These are phyloP conservation scores for Trematomus bernacchii DNA, from an alignment of 2,797 vertebrate genomes.

Conservation along the genomic window DNA sequence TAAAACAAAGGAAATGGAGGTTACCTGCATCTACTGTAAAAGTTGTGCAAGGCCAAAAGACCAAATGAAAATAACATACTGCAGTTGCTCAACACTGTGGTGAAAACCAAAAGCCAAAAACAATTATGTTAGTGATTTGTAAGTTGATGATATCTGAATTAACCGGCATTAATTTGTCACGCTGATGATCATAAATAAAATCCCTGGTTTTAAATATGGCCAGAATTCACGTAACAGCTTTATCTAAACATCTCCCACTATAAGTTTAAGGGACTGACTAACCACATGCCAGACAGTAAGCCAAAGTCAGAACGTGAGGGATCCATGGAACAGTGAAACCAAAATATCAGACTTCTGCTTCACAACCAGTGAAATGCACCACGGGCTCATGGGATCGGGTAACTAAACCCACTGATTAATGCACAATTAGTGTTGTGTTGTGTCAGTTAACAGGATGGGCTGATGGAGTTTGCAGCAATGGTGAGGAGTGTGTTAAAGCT, in stretches of 20 bases:
- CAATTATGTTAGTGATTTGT: neutral
- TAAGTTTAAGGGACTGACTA: constrained; percentile 29
- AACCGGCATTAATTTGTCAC: constrained; percentile 13
- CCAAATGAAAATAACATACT: neutral
- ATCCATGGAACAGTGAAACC: constrained; percentile 33
- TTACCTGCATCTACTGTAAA: neutral
- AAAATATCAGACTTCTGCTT: constrained; percentile 63
- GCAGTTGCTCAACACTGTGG: neutral
- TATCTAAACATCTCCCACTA: constrained; percentile 23
- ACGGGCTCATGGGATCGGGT: constrained; percentile 65
- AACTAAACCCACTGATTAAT: constrained; percentile 80
- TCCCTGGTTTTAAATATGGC: constrained; percentile 20
- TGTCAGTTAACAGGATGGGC: constrained; percentile 80
- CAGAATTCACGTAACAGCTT: constrained; percentile 21
- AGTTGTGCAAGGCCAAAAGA: neutral
- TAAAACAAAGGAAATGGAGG: neutral
- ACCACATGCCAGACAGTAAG: constrained; percentile 41
- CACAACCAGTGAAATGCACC: constrained; percentile 53
- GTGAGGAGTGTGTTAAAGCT: constrained; percentile 79
- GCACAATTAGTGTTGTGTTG: constrained; percentile 82
- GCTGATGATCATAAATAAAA: constrained; percentile 35
- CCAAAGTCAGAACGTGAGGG: constrained; percentile 51
- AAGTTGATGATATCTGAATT: neutral
- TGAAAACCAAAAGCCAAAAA: constrained; percentile 12
- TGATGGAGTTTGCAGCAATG: constrained; percentile 76